Evolutionary conservation across 1,140 invertebrate genomes (phyloP).

Genomic region (Nymphalis io): DNA sequence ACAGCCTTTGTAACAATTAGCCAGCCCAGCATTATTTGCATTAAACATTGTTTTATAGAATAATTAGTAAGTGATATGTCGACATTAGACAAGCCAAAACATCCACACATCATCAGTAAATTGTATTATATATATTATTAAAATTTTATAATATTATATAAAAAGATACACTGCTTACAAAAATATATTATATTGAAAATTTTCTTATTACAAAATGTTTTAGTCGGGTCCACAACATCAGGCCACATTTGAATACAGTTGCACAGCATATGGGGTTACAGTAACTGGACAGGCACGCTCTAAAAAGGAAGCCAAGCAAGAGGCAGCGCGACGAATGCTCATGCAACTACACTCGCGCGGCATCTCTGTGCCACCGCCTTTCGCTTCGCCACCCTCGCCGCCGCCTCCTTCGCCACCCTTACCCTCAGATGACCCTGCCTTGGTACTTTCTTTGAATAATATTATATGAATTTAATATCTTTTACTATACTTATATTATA

Average conservation of each 20-base stretch:
- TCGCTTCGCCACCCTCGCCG: constrained; percentile 27
- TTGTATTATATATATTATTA: no score
- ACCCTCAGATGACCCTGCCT: constrained; percentile 26
- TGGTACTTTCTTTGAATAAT: constrained; percentile 12
- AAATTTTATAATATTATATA: no score
- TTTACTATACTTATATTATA: no score
- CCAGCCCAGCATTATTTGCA: no score
- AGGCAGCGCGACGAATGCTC: constrained; percentile 59
- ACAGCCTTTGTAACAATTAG: no score
- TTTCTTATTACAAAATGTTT: not conserved
- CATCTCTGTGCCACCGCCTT: constrained; percentile 51
- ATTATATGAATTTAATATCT: no score
- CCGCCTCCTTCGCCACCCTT: constrained; percentile 21
- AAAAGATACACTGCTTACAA: no score
- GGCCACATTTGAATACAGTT: constrained; percentile 65
- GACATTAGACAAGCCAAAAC: no score
- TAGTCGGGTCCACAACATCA: constrained; percentile 65
- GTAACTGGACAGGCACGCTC: constrained; percentile 58
- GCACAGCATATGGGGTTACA: constrained; percentile 46
- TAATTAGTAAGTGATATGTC: no score
- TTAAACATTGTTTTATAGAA: no score
- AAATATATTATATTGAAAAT: no score
- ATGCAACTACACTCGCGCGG: constrained; percentile 44
- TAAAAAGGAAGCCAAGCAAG: constrained; percentile 73
- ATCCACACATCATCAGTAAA: no score